Percentiles rank a stretch among this genome's conserved stretches.
Evolutionary conservation across 2,113 vertebrate genomes (phyloP).

Genomic region (Perognathus longimembris): DNA sequence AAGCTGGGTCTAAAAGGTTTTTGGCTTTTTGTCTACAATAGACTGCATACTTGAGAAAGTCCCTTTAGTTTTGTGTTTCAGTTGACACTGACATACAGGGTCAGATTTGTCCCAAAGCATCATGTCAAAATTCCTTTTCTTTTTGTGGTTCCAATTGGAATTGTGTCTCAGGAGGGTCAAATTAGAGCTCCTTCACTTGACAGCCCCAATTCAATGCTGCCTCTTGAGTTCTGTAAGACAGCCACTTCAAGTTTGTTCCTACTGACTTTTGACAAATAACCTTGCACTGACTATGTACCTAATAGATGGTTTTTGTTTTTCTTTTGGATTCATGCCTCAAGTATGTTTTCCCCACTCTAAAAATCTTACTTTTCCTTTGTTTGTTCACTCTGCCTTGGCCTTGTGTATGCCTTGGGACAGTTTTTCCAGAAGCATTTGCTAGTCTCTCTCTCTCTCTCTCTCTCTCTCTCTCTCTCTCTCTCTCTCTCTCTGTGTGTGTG

Average conservation of each 20-base stretch:
- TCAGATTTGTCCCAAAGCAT: conserved; percentile 73
- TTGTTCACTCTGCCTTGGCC: conserved; percentile 48
- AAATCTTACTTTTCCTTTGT: conserved; percentile 30
- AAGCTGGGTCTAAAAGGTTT: conserved; percentile 79
- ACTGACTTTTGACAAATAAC: conserved; percentile 57
- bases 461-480: no score
- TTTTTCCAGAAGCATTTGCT: conserved; percentile 50
- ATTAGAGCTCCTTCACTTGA: conserved; percentile 61
- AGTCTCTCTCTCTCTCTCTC: conserved; percentile 31
- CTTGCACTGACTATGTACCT: conserved; percentile 38
- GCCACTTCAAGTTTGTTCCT: conserved; percentile 62
- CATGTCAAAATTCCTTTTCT: conserved; percentile 79
- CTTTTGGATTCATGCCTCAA: conserved; percentile 43
- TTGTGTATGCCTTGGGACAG: conserved; percentile 33
- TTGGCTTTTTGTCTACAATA: conserved; percentile 84
- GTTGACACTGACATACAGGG: conserved; percentile 79
- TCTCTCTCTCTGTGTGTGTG: no score
- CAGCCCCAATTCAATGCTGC: conserved; percentile 31
- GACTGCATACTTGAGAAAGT: conserved; percentile 79
- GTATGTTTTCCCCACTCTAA: conserved; percentile 51
- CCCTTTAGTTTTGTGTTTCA: conserved; percentile 79
- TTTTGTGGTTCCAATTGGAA: conserved; percentile 79
- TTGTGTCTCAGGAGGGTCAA: conserved; percentile 68
- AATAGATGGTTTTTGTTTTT: conserved; percentile 65
- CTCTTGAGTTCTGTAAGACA: conserved; percentile 66